Evolutionary conservation across 37 sponge, comb jelly and placozoan species (phyloP).

Genomic region (Eunapius fragilis): DNA sequence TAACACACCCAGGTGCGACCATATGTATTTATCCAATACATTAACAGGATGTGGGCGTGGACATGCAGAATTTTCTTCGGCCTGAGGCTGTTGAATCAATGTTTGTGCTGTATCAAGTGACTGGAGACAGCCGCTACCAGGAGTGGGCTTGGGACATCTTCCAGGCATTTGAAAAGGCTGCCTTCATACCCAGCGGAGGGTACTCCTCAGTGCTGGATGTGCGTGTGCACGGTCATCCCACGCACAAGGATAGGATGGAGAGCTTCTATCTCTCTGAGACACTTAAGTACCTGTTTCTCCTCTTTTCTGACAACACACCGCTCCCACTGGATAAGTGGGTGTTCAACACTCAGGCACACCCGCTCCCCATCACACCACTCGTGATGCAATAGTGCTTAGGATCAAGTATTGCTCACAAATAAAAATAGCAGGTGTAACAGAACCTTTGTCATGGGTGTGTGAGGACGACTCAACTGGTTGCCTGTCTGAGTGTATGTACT

Average conservation of each 20-base stretch:
- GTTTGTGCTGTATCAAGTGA: slow-evolving; percentile 84
- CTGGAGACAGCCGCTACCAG: slow-evolving; percentile 64
- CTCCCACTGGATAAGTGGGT: slow-evolving; percentile 78
- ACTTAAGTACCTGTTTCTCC: slow-evolving; percentile 84
- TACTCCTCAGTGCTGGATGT: slow-evolving; percentile 65
- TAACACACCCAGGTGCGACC: neutral
- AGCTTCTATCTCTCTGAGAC: slow-evolving; percentile 90
- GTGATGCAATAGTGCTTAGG: neutral
- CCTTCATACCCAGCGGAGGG: slow-evolving; percentile 56
- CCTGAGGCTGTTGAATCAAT: slow-evolving; percentile 97
- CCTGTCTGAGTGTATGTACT: neutral
- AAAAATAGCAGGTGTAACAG: no score
- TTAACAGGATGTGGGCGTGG: slow-evolving; percentile 4
- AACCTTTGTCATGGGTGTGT: neutral
- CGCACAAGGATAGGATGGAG: slow-evolving; percentile 77
- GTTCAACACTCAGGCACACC: slow-evolving; percentile 96
- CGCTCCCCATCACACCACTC: slow-evolving; percentile 56
- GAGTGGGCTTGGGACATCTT: slow-evolving; percentile 97
- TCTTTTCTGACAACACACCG: slow-evolving; percentile 76
- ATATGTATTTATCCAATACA: neutral
- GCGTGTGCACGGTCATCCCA: neutral
- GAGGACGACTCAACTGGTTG: neutral
- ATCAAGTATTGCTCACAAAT: no score
- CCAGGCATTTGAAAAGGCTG: slow-evolving; percentile 78
- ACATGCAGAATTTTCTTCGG: slow-evolving; percentile 79